A percentile compares a stretch with the other conserved stretches of the same genome.
phyloP scores from a whole-genome alignment of 2,888 invertebrate genomes.

The Erebia epiphron region DNA sequence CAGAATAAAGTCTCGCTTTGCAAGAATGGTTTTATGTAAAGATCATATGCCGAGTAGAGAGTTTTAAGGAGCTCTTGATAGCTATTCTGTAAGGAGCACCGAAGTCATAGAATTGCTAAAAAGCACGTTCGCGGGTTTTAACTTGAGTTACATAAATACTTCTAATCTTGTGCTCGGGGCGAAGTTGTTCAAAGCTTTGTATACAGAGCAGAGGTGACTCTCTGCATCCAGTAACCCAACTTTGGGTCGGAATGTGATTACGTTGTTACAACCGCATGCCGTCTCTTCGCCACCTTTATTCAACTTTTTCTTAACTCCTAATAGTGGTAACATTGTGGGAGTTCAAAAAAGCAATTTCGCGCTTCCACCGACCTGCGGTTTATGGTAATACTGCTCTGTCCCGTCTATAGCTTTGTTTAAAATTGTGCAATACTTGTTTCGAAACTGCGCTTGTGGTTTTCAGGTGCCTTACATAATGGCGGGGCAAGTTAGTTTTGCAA shows the following conservation, averaged over 20 bases:
- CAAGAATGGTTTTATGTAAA: slow-evolving; percentile 38
- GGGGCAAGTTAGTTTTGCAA: slow-evolving; percentile 62
- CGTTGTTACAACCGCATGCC: slow-evolving; percentile 55
- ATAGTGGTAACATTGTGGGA: slow-evolving; percentile 70
- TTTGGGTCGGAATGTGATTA: slow-evolving; percentile 62
- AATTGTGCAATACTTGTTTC: slow-evolving; percentile 75
- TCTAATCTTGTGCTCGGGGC: slow-evolving; percentile 65
- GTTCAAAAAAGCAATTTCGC: slow-evolving; percentile 80
- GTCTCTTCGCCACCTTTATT: slow-evolving; percentile 59
- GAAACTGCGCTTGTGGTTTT: slow-evolving; percentile 69
- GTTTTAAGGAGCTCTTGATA: slow-evolving; percentile 48
- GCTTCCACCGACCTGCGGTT: slow-evolving; percentile 64
- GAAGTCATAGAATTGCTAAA: slow-evolving; percentile 69
- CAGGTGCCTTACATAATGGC: slow-evolving; percentile 68
- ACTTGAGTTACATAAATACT: slow-evolving; percentile 67
- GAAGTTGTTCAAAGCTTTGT: slow-evolving; percentile 59
- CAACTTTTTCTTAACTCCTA: slow-evolving; percentile 74
- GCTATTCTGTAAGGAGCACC: slow-evolving; percentile 55
- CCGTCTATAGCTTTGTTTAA: slow-evolving; percentile 75
- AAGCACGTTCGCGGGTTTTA: slow-evolving; percentile 63
- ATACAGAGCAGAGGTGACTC: slow-evolving; percentile 56
- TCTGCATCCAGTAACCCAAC: slow-evolving; percentile 55
- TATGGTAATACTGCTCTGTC: slow-evolving; percentile 70
- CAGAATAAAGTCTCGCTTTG: slow-evolving; percentile 24
- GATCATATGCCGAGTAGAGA: slow-evolving; percentile 40